Conservation (phyloP, 2,888 invertebrate species). For the Dromius quadrimaculatus region DNA sequence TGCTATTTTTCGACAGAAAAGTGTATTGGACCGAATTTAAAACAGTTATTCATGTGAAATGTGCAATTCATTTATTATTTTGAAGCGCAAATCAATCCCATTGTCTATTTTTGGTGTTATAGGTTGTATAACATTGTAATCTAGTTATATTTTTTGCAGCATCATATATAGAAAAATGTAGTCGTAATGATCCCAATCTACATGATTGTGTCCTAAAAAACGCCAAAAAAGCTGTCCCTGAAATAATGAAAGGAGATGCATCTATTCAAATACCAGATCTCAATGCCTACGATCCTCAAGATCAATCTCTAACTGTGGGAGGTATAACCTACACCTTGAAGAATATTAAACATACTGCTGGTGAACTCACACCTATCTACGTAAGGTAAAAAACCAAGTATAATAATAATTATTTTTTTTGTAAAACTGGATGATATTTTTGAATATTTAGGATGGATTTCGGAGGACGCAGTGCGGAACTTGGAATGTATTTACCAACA, state of each 20-base stretch:
- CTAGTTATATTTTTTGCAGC: constrained; percentile 41
- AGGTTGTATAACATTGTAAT: too few relatives aligned
- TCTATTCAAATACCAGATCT: not conserved
- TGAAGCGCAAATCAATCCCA: too few relatives aligned
- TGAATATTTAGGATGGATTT: constrained; percentile 28
- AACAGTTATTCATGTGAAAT: too few relatives aligned
- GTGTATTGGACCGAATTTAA: too few relatives aligned
- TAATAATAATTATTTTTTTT: too few relatives aligned
- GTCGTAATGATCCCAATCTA: constrained; percentile 13
- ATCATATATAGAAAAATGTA: constrained; percentile 39
- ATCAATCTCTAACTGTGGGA: constrained; percentile 7
- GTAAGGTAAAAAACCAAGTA: too few relatives aligned
- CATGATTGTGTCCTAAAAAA: constrained; percentile 28
- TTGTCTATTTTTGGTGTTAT: too few relatives aligned
- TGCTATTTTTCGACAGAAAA: too few relatives aligned
- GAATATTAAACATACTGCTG: constrained; percentile 20
- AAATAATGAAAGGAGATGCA: constrained; percentile 22
- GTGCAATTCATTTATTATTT: too few relatives aligned
- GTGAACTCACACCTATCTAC: not conserved
- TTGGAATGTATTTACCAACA: constrained; percentile 16
- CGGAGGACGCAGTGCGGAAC: not conserved
- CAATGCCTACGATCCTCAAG: not conserved
- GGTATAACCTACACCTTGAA: not conserved
- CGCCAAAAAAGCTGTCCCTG: constrained; percentile 28
- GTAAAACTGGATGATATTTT: too few relatives aligned